phyloP scores from a whole-genome alignment of 2,113 vertebrate genomes.

The Benitochromis conjunctus region DNA sequence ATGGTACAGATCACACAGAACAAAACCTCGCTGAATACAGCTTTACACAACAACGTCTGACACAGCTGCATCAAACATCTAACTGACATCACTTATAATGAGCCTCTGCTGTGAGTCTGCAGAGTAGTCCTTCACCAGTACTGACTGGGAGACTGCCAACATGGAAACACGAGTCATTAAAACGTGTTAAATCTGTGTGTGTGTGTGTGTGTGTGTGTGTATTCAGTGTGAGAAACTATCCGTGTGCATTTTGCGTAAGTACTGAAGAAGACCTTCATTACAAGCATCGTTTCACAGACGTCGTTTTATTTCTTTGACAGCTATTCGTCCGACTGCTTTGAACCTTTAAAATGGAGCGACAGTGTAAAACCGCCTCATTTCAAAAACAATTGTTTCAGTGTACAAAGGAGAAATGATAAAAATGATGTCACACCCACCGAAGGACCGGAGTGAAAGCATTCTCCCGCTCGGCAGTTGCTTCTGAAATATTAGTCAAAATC shows the following conservation, averaged over 20 bases:
- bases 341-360: not conserved
- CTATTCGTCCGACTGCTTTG: not conserved
- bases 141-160: not conserved
- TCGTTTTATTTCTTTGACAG: not conserved
- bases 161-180: not conserved
- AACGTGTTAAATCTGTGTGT: not conserved
- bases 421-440: not conserved
- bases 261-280: not conserved
- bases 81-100: not conserved
- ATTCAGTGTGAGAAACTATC: not conserved
- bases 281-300: not conserved
- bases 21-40: not conserved
- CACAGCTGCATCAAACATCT: not conserved
- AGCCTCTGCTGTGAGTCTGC: fast-evolving
- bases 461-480: not conserved
- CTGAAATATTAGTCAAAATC: not conserved
- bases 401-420: not conserved
- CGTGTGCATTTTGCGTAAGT: not conserved
- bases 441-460: not conserved
- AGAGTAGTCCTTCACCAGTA: no score
- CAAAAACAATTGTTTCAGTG: not conserved
- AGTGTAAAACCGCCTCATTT: not conserved
- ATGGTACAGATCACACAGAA: not conserved
- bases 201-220: not conserved
- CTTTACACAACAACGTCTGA: not conserved